These are phyloP conservation scores for Pomacea canaliculata DNA, from an alignment of 2,888 invertebrate genomes.

Conservation along the genomic window DNA sequence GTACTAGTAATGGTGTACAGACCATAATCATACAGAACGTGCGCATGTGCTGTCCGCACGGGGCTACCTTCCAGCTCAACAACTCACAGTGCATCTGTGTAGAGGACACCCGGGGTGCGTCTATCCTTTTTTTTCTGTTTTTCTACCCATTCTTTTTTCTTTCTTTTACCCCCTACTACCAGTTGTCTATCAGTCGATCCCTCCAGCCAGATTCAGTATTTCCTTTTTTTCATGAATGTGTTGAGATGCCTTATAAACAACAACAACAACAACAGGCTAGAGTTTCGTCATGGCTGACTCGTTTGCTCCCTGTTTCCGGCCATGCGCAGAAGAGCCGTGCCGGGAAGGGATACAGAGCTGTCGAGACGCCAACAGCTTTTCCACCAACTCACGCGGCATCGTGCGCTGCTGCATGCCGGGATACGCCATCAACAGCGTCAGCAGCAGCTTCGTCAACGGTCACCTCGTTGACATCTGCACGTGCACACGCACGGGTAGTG, in stretches of 20 bases:
- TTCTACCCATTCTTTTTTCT: not conserved
- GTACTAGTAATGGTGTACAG: slow-evolving; percentile 7
- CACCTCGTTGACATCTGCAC: slow-evolving; percentile 18
- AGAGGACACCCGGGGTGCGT: not conserved
- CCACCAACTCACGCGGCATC: slow-evolving; percentile 3
- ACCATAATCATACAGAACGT: not conserved
- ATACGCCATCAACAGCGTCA: slow-evolving; percentile 17
- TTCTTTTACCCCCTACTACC: not conserved
- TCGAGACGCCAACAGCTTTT: slow-evolving; percentile 11
- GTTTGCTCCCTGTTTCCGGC: not conserved
- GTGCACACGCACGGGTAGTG: slow-evolving; percentile 6
- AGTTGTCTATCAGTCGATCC: not conserved
- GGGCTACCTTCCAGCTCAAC: slow-evolving; percentile 9
- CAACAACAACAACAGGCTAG: no score
- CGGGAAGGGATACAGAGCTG: slow-evolving; percentile 8
- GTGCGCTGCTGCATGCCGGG: slow-evolving; percentile 25
- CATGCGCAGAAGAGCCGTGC: slow-evolving; percentile 17
- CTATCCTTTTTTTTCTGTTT: not conserved
- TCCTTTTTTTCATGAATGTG: no score
- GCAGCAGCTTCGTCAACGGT: slow-evolving; percentile 19
- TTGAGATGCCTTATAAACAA: no score
- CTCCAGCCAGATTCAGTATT: not conserved
- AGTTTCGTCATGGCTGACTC: no score
- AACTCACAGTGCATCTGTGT: slow-evolving; percentile 2
- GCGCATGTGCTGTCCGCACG: slow-evolving; percentile 13